These are phyloP conservation scores for Microtus pennsylvanicus DNA, from an alignment of 2,113 vertebrate genomes.

Conservation along the genomic window DNA sequence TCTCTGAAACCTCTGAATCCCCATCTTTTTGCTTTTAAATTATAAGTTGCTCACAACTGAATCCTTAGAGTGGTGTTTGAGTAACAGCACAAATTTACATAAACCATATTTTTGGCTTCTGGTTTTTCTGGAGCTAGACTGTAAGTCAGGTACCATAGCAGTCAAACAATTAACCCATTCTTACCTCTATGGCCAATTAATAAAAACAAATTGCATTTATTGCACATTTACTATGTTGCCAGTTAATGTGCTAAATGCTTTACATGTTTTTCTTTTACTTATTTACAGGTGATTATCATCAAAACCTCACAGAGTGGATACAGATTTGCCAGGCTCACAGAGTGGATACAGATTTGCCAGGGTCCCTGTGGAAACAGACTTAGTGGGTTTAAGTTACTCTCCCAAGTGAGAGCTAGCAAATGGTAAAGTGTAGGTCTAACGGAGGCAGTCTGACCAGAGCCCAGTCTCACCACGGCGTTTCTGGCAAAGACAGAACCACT, in stretches of 20 bases:
- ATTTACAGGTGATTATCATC: constrained; percentile 3
- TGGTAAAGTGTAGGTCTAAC: background rate
- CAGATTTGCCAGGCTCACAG: background rate
- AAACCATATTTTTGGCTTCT: constrained; percentile 48
- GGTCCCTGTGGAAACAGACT: constrained; percentile 8
- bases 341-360: background rate
- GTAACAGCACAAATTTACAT: constrained; percentile 27
- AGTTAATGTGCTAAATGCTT: constrained; percentile 12
- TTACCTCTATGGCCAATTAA: background rate
- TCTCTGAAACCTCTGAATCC: background rate
- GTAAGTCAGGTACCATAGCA: background rate
- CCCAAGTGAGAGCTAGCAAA: background rate
- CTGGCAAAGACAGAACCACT: background rate
- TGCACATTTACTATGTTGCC: constrained; percentile 39
- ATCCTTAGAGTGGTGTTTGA: constrained; percentile 1
- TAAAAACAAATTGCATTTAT: background rate
- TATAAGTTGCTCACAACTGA: constrained; percentile 20
- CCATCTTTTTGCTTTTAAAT: constrained; percentile 16
- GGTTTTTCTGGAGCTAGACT: constrained; percentile 45
- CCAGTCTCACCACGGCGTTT: background rate
- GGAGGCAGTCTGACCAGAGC: background rate
- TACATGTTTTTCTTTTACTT: background rate
- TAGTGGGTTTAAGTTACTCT: background rate
- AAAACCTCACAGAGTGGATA: background rate
- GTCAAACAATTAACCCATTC: background rate